Evolutionary conservation across 2,797 vertebrate genomes (phyloP).

Genomic region (Catamblyrhynchus diadema): DNA sequence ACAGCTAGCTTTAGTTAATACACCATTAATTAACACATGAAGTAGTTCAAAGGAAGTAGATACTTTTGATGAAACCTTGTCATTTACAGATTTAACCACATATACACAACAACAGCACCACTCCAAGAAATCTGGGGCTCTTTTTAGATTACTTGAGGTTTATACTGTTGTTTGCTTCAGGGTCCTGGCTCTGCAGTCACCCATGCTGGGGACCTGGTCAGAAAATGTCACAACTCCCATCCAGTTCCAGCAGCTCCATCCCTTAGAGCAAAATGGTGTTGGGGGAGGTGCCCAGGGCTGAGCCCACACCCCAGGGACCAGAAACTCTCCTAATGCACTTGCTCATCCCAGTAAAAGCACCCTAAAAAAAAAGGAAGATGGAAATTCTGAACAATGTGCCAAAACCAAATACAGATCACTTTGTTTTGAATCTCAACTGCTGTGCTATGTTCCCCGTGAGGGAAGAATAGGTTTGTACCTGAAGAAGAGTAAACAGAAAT

Average conservation of each 20-base stretch:
- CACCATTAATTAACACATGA: background rate
- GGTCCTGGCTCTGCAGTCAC: background rate
- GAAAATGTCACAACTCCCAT: rapidly evolving
- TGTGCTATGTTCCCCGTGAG: rapidly evolving
- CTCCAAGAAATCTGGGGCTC: background rate
- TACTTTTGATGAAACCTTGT: background rate
- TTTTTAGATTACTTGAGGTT: background rate
- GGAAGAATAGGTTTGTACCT: background rate
- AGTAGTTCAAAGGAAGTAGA: background rate
- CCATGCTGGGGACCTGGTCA: background rate
- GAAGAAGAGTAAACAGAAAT: background rate
- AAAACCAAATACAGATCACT: background rate
- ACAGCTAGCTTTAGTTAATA: background rate
- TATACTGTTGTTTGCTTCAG: background rate
- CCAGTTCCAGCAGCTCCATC: background rate
- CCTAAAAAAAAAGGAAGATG: background rate
- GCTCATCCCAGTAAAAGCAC: background rate
- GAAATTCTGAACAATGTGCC: background rate
- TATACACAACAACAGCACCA: background rate
- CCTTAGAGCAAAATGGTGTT: background rate
- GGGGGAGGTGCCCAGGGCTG: background rate
- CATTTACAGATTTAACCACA: background rate
- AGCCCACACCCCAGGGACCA: background rate
- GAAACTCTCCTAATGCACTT: background rate
- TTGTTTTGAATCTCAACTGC: background rate